Conservation (phyloP, 2,113 vertebrate genomes). For the Perccottus glenii region DNA sequence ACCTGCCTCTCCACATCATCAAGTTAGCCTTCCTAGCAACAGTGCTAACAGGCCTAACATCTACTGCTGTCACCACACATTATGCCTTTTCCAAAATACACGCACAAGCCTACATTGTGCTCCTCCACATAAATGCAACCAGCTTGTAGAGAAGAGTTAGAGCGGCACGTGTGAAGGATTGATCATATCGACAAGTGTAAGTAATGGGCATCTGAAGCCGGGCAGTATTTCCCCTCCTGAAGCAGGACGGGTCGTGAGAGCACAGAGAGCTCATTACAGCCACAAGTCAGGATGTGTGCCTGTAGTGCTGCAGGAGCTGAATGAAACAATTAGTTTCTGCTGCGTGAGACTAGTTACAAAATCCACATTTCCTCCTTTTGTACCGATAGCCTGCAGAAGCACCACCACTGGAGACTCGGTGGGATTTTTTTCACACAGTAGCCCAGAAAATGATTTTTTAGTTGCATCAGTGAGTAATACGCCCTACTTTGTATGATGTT, state of each 20-base stretch:
- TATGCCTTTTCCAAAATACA: conserved; percentile 43
- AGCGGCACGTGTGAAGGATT: conserved; percentile 31
- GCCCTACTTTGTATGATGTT: conserved; percentile 64
- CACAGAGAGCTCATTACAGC: conserved; percentile 45
- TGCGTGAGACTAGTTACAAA: conserved; percentile 34
- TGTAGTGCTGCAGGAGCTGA: conserved; percentile 47
- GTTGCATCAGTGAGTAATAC: conserved; percentile 67
- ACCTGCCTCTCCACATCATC: conserved; percentile 62
- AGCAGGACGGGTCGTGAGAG: conserved; percentile 56
- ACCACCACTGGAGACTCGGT: conserved; percentile 53
- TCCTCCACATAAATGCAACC: background rate
- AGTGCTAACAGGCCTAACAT: conserved; percentile 64
- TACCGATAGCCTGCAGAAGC: conserved; percentile 61
- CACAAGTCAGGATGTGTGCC: conserved; percentile 49
- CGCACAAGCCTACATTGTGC: conserved; percentile 11
- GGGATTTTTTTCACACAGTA: conserved; percentile 46
- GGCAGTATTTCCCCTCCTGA: conserved; percentile 41
- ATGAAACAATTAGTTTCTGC: conserved; percentile 63
- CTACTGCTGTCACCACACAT: conserved; percentile 66
- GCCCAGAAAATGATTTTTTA: conserved; percentile 57
- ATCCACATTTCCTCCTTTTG: conserved; percentile 54
- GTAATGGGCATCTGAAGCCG: conserved; percentile 38
- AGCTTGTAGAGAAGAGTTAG: conserved; percentile 8
- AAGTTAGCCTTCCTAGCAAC: conserved; percentile 30
- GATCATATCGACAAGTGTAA: conserved; percentile 56